phyloP scores from a whole-genome alignment of 2,113 vertebrate species.

The Microtus oregoni region DNA sequence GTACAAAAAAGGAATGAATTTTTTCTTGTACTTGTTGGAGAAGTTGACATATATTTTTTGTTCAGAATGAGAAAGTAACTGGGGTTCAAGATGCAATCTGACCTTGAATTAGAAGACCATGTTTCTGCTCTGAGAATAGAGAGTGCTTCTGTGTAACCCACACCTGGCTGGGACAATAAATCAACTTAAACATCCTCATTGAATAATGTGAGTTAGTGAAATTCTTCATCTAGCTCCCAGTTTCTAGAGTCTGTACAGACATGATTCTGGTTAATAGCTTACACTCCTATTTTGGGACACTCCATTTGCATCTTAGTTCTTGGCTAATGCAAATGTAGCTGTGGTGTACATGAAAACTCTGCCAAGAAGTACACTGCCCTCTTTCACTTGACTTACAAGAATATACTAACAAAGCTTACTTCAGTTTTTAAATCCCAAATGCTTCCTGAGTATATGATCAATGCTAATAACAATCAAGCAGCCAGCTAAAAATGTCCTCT shows the following conservation, averaged over 20 bases:
- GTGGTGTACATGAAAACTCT: not conserved
- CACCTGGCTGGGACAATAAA: not conserved
- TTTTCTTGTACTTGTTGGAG: constrained; percentile 5
- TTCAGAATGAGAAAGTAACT: not conserved
- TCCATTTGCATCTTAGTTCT: not conserved
- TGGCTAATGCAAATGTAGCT: not conserved
- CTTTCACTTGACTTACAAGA: constrained; percentile 3
- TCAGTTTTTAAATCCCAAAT: constrained; percentile 43
- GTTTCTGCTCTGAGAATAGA: not conserved
- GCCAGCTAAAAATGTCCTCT: not conserved
- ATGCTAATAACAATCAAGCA: not conserved
- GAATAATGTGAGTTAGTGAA: not conserved
- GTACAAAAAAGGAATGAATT: not conserved
- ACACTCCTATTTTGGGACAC: not conserved
- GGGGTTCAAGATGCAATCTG: not conserved
- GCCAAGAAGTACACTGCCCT: not conserved
- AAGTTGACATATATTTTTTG: not conserved
- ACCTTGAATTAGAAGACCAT: not conserved
- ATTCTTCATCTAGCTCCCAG: not conserved
- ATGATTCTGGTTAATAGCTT: constrained; percentile 21
- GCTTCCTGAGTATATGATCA: not conserved
- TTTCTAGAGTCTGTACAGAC: not conserved
- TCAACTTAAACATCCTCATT: constrained; percentile 20
- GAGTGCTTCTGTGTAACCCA: not conserved
- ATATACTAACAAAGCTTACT: not conserved